Conservation (phyloP, 2,113 vertebrate genomes). For the Halcyon malimbica region DNA sequence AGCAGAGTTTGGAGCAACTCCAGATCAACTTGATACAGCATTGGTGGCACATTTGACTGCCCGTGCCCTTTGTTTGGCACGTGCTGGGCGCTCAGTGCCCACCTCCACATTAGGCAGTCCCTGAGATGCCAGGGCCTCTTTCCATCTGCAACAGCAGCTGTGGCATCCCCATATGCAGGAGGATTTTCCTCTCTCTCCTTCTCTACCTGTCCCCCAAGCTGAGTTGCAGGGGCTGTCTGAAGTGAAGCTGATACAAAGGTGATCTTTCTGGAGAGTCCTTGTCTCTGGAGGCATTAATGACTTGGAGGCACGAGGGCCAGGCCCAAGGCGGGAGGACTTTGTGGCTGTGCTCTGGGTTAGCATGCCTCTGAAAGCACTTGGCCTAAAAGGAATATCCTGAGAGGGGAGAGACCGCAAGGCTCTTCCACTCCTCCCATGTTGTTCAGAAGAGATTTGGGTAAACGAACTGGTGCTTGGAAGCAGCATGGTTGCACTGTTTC, state of each 20-base stretch:
- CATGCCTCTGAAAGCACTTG: background rate
- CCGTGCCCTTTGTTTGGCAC: rapidly evolving
- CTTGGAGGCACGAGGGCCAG: background rate
- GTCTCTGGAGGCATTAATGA: background rate
- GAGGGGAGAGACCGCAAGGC: background rate
- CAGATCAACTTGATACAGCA: background rate
- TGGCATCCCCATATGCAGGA: background rate
- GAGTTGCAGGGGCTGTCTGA: background rate
- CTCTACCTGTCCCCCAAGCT: background rate
- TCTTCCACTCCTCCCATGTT: background rate
- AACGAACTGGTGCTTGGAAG: background rate
- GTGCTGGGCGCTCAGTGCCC: background rate
- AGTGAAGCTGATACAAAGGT: background rate
- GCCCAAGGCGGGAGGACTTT: background rate
- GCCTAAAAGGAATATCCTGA: background rate
- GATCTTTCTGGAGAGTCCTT: background rate
- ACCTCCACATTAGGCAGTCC: background rate
- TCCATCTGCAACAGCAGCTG: background rate
- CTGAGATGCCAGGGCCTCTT: background rate
- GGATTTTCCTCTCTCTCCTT: background rate
- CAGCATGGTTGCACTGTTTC: background rate
- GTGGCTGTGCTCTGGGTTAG: background rate
- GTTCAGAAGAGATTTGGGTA: background rate
- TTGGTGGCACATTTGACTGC: background rate
- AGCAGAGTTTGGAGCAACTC: background rate